Evolutionary conservation across 2,113 vertebrate genomes (phyloP).

Genomic region (Galeopterus variegatus): DNA sequence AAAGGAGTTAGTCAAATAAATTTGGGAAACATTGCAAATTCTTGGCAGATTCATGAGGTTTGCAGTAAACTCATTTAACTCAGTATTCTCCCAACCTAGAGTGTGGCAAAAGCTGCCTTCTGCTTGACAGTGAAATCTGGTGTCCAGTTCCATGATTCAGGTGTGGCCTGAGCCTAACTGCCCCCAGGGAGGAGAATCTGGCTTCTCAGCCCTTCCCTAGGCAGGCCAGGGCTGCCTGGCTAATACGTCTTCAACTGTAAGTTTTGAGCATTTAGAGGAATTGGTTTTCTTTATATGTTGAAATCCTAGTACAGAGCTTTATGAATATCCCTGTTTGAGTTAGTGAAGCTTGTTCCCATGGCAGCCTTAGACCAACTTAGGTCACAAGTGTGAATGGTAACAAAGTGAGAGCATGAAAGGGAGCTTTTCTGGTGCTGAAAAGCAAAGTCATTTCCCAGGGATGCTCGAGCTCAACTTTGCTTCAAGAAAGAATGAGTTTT

Average conservation of each 20-base stretch:
- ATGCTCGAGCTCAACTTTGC: background rate
- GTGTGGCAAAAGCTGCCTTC: background rate
- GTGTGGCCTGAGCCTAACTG: no score
- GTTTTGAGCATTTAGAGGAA: background rate
- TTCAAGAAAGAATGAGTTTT: background rate
- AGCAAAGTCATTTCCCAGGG: background rate
- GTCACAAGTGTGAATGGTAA: background rate
- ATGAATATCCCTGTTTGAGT: background rate
- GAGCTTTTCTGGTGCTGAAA: background rate
- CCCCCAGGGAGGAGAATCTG: background rate
- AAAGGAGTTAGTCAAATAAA: background rate
- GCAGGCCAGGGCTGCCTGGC: background rate
- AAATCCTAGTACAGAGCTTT: background rate
- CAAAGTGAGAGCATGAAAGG: background rate
- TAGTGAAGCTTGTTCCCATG: background rate
- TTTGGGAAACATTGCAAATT: background rate
- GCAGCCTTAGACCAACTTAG: background rate
- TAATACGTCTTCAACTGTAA: background rate
- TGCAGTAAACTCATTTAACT: background rate
- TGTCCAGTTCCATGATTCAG: background rate
- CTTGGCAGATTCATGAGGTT: background rate
- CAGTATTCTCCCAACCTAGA: background rate
- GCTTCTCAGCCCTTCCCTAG: background rate
- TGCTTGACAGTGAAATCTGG: background rate
- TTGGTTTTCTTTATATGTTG: background rate